Evolutionary conservation across 2,797 vertebrate species (phyloP), one percentile per base, ranked within the genome.

Genomic region (Cygnus olor): DNA sequence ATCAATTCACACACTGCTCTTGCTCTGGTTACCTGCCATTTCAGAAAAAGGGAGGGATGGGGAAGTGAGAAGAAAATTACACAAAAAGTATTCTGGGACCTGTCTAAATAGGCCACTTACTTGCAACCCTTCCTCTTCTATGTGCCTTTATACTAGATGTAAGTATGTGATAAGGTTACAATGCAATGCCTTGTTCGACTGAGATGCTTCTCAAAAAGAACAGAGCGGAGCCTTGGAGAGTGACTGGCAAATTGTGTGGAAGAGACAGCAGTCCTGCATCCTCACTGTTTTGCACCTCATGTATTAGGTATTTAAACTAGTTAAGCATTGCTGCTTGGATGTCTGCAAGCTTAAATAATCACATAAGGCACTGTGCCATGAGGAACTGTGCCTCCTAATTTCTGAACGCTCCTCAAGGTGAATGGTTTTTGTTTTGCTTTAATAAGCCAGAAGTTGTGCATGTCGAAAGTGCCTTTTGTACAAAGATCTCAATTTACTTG

Each of bases 1-100:
- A 97, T 98, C 98, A 97, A 98, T 98, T 97, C 97, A 88, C 97
- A 98, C 93, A 89, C 96, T 94, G 95, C 95, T 98, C 95, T 95
- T 95, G 96, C 96, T 85, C 94, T 80, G 92, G 95, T 96, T 97
- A 96, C 97, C 97, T 98, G 97, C 97, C 96, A 97, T 94, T 96
- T 98, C 97, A 97, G 96, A 93, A 93, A 91, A 88, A 86, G 94
- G 94, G 96, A 89, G 84, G 90, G 83, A 93, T 69, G 57, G 88
- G 94, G 96, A 98, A 95, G 96, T 64, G 97, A 98, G 97, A 96
- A 97, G 97, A 94, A 97, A 98, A 98, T 97, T 93, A 95, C 79
- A 38, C 90, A 32, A 28, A 83, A 95, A 94, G 44, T 96, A 95
- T 89, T 94, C 77, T 87, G 88, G 96, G 79, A 94, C 95, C 94